Evolutionary conservation across 2,113 vertebrate species (phyloP), one percentile per base, ranked within the genome.

Genomic region (Peromyscus maniculatus): DNA sequence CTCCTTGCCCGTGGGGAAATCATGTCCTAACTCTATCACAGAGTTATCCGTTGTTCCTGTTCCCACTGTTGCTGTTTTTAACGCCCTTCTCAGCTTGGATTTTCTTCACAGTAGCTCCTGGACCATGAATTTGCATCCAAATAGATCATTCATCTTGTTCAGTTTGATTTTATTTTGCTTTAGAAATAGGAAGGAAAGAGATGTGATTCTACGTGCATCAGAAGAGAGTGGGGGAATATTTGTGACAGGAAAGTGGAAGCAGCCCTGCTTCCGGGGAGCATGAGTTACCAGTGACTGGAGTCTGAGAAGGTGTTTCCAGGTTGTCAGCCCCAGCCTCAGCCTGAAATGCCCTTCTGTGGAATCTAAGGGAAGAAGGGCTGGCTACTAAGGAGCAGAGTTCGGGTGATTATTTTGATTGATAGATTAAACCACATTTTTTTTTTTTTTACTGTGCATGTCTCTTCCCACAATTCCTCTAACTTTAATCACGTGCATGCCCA

Each of bases 131-230:
- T 19, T 90, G 17, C 17, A 16, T 31, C 52, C 79, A 92, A 59
- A 95, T 77, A 92, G 71, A 96, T 72, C 36, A 36, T 4, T 66
- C 3, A 6, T 22, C 80, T 66, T 21, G 4, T 79, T 72, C 88
- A 71, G 24, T 17, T 84, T 95, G 52, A 11, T 39, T 95, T 91
- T 82, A 16, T 49, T 93, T 87, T 87, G 28, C 78, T 96, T 59
- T 92, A 39, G 24, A 84, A 57, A 43, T 39, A 3, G 33, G 4
- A 46, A 90, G 21, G 3, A 82, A 87, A 24, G 11, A 79, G 55
- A 83, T 0, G 5, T 46, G 64, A 39, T 24, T 19, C 89, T 57
- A 39, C 3, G 2, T 39, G 0, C 4, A 12, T 88, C 49, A n/a
- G 11, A 39, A 26, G 57, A 13, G 36, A n/a, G 22, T 5, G 9